These are phyloP conservation scores for Myopa tessellatipennis DNA, from an alignment of 2,888 invertebrate species.

Conservation along the genomic window DNA sequence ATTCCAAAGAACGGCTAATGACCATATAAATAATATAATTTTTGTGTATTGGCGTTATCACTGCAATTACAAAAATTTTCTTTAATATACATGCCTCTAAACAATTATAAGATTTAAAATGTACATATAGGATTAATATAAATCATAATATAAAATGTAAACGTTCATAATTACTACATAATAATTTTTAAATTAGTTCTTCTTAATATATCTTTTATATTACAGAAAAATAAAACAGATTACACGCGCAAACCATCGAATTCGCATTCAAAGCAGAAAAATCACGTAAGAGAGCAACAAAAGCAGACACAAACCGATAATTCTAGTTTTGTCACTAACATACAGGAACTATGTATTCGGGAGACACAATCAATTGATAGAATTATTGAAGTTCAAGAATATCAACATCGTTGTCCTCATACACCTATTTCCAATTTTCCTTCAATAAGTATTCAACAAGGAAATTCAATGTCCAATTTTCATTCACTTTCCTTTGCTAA, in stretches of 20 bases:
- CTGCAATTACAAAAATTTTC: no score
- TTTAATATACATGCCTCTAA: no score
- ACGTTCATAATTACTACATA: no score
- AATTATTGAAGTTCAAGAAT: slow-evolving; percentile 88
- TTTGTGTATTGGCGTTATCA: no score
- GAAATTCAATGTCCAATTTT: slow-evolving; percentile 57
- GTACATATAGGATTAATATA: no score
- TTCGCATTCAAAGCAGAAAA: slow-evolving; percentile 54
- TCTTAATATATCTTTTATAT: slow-evolving; percentile 22
- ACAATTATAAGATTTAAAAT: no score
- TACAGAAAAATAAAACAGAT: slow-evolving; percentile 60
- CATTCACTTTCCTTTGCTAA: slow-evolving; percentile 61
- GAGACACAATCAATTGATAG: slow-evolving; percentile 88
- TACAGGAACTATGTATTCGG: slow-evolving; percentile 75
- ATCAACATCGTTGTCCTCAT: slow-evolving; percentile 61
- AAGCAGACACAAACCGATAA: slow-evolving; percentile 50
- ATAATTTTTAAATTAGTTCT: background rate
- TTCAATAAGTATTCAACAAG: slow-evolving; percentile 39
- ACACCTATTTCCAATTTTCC: slow-evolving; percentile 54
- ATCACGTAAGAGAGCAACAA: slow-evolving; percentile 60
- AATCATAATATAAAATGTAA: no score
- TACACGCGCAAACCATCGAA: slow-evolving; percentile 59
- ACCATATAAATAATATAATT: no score
- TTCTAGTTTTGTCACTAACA: slow-evolving; percentile 50
- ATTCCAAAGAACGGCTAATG: no score